Base-by-base conservation (phyloP, 2,797 vertebrate genomes). In the Lerista edwardsae region DNA sequence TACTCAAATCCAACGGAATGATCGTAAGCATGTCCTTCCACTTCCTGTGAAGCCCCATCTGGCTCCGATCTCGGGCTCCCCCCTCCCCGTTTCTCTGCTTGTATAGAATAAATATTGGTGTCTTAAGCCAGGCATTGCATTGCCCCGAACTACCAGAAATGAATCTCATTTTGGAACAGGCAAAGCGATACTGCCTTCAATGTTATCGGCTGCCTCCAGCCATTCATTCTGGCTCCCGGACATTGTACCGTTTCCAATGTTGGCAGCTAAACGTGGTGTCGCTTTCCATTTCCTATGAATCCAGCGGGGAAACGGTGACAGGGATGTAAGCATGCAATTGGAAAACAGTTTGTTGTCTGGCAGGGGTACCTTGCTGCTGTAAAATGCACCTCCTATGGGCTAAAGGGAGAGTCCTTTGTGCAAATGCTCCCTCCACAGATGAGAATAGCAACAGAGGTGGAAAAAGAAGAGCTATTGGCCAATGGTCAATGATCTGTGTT, bases 161-260 rank as follows among this genome's bases (percentile, higher is more conserved):
- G 86, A 91, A 87, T 89, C 86, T 89, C 84, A 29, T 75, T 87
- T n/a, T 83, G 82, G 74, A 89, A 78, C 29, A 31, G 80, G 85
- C 68, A 79, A 55, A 88, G 71, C 75, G 61, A 41, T 41, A 34
- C 74, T 62, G 80, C 87, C 74, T 84, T 91, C 88, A 91, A 87
- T 92, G 89, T 92, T 92, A 92, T 92, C 92, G 92, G 84, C 1
- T 84, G 84, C 82, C 86, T 91, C 83, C 93, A 93, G 89, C 87
- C 79, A 8, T 82, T 91, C 39, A 0, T 27, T 85, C 85, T 91
- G 91, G 89, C 92, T 84, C 57, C 73, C 68, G 36, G 3, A 68
- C 0, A 4, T 68, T 75, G n/a, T 80, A 71, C 84, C 44, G n/a
- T 88, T 86, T 82, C 69, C 69, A 80, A 61, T 64, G 75, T 88